A percentile compares a stretch with the other conserved stretches of the same genome.
phyloP scores from a whole-genome alignment of 1,140 invertebrate genomes.

The Drosophila busckii region DNA sequence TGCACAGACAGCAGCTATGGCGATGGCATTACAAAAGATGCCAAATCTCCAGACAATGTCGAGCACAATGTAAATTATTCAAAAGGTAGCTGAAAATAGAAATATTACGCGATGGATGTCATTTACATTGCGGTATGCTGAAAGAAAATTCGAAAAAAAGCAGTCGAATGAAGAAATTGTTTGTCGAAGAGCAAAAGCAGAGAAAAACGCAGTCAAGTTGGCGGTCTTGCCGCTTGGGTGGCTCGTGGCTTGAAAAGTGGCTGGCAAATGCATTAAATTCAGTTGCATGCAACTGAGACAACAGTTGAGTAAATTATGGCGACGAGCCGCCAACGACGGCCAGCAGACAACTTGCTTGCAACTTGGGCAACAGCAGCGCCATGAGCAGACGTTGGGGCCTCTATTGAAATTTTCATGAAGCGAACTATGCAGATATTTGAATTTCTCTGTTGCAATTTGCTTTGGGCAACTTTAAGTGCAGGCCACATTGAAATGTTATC shows the following conservation, averaged over 20 bases:
- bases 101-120: conserved; percentile 62
- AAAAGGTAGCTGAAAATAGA: conserved; percentile 61
- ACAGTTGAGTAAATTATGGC: conserved; percentile 75
- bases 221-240: background rate
- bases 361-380: conserved; percentile 15
- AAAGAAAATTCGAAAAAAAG: conserved; percentile 14
- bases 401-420: conserved; percentile 67
- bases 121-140: conserved; percentile 40
- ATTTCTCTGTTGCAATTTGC: conserved; percentile 16
- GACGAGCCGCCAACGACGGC: conserved; percentile 34
- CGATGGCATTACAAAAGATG: conserved; percentile 32
- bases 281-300: conserved; percentile 74
- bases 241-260: conserved; percentile 48
- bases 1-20: conserved; percentile 15
- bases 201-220: background rate
- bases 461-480: conserved; percentile 27
- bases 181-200: conserved; percentile 15
- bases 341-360: conserved; percentile 2
- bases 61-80: conserved; percentile 68
- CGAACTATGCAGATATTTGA: conserved; percentile 21
- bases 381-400: conserved; percentile 29
- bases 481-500: conserved; percentile 29
- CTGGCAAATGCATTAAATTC: conserved; percentile 70
- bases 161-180: conserved; percentile 36
- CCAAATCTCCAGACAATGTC: conserved; percentile 63